These are phyloP conservation scores for Agrilus mali DNA, from an alignment of 2,888 invertebrate genomes.

Conservation along the genomic window DNA sequence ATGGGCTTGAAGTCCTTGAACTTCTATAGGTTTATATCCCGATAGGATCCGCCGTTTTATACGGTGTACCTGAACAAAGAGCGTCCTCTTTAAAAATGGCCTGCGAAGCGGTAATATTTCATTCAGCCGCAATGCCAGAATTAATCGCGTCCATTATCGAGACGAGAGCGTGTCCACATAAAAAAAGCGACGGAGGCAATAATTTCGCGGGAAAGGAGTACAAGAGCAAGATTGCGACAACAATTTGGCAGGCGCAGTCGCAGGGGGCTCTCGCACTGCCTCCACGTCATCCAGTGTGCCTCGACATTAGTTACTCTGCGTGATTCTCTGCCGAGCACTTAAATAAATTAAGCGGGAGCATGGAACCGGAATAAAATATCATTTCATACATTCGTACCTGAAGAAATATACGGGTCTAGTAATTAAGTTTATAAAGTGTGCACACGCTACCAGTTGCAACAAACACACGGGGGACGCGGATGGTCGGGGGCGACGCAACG, in stretches of 20 bases:
- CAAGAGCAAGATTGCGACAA: not conserved
- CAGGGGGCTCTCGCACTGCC: conserved; percentile 12
- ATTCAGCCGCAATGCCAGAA: no score
- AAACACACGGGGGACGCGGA: not conserved
- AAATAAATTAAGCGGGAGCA: conserved; percentile 8
- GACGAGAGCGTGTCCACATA: not conserved
- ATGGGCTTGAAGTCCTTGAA: no score
- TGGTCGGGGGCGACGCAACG: no score
- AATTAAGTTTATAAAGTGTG: conserved; percentile 10
- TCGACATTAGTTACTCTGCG: conserved; percentile 13
- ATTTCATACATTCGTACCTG: conserved; percentile 9
- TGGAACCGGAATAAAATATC: conserved; percentile 10
- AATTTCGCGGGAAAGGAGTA: conserved; percentile 3
- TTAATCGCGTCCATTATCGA: no score
- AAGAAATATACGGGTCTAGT: conserved; percentile 9
- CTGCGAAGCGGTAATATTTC: no score
- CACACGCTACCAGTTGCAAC: conserved; percentile 5
- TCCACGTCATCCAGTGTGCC: conserved; percentile 4
- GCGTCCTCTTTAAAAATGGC: no score
- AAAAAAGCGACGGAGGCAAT: conserved; percentile 6
- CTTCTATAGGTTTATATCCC: no score
- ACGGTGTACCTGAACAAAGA: no score
- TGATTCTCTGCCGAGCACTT: conserved; percentile 11
- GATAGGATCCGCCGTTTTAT: no score
- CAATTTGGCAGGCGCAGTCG: conserved; percentile 10